Conservation (phyloP, 37 sponge, comb jelly and placozoan species). For the Cladorhizidae sp. region DNA sequence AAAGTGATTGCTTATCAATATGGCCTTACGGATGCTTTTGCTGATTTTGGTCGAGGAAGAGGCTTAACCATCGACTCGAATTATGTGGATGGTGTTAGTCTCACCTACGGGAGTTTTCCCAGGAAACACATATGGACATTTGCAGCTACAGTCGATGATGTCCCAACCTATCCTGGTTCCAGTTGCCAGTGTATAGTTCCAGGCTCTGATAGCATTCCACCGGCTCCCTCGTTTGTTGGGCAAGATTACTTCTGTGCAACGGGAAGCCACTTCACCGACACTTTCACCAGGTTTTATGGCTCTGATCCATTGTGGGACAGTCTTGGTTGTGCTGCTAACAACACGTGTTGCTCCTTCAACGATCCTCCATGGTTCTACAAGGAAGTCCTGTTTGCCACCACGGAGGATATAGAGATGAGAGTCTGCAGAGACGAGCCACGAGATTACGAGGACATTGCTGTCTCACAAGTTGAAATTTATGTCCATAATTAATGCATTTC, state of each 20-base stretch:
- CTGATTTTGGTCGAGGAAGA: background rate
- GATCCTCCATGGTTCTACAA: constrained; percentile 59
- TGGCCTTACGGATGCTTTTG: constrained; percentile 10
- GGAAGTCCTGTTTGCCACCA: constrained; percentile 7
- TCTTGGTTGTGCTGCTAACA: constrained; percentile 29
- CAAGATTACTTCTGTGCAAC: constrained; percentile 57
- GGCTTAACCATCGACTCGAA: background rate
- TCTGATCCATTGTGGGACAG: constrained; percentile 59
- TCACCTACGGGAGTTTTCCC: constrained; percentile 4
- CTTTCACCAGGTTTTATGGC: background rate
- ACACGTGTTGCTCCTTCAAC: constrained; percentile 43
- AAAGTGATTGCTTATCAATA: background rate
- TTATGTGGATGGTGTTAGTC: constrained; percentile 11
- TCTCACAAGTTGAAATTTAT: constrained; percentile 21
- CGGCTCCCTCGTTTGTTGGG: constrained; percentile 17
- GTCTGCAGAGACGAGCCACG: constrained; percentile 31
- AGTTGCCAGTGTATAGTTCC: background rate
- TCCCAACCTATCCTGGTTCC: background rate
- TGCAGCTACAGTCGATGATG: background rate
- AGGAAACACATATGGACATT: constrained; percentile 9
- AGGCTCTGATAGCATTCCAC: background rate
- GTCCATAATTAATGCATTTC: too few species aligned
- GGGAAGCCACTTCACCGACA: background rate
- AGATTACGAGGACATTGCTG: background rate
- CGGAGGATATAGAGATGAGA: constrained; percentile 56